Conservation (phyloP, 2,113 vertebrate genomes). For the Gila orcuttii region DNA sequence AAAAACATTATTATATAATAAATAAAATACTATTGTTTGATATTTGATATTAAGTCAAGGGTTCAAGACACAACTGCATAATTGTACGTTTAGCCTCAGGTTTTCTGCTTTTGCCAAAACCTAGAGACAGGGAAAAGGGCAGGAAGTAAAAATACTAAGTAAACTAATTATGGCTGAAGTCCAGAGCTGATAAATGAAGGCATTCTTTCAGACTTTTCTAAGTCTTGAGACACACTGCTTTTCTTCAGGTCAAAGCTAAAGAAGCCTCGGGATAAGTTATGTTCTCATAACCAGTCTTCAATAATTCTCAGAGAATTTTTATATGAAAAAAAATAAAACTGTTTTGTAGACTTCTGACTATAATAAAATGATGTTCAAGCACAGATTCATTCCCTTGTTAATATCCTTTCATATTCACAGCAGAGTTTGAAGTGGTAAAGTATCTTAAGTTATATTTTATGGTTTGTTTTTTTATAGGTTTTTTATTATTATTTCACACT, state of each 20-base stretch:
- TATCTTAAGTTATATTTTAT: not conserved
- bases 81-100: not conserved
- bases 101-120: conserved; percentile 1
- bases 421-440: not conserved
- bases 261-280: not conserved
- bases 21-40: not conserved
- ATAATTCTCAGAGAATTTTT: not conserved
- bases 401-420: not conserved
- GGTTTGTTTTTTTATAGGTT: not conserved
- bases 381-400: not conserved
- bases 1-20: not conserved
- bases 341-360: not conserved
- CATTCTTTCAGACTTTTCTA: conserved; percentile 14
- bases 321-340: not conserved
- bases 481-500: not conserved
- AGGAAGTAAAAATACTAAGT: not conserved
- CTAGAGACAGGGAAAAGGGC: conserved; percentile 5
- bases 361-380: not conserved
- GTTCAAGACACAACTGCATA: not conserved
- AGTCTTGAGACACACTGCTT: not conserved
- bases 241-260: not conserved
- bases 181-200: conserved; percentile 2
- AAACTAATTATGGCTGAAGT: not conserved
- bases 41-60: not conserved
- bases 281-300: not conserved